Conservation (phyloP, 2,113 vertebrate genomes). For the Hemiprocne comata region DNA sequence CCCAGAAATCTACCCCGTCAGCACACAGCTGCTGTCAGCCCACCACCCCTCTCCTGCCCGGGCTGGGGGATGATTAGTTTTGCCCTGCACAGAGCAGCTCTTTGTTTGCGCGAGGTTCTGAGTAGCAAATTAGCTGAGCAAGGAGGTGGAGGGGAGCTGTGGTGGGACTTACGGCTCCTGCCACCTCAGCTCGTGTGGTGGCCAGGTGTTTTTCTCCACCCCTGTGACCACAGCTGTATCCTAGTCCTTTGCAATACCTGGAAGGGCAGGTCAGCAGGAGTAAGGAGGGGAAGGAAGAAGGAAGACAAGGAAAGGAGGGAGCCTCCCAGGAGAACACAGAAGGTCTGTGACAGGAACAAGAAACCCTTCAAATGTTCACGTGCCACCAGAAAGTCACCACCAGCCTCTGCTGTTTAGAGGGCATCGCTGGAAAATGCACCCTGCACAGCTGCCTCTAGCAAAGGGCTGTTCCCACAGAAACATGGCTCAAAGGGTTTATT, state of each 20-base stretch:
- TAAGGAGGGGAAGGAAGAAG: background rate
- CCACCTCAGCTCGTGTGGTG: background rate
- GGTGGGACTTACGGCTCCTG: background rate
- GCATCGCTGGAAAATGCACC: background rate
- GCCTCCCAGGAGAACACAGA: background rate
- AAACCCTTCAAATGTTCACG: rapidly evolving
- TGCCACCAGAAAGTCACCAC: background rate
- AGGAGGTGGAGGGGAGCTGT: background rate
- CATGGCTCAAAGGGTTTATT: rapidly evolving
- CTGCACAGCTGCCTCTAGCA: rapidly evolving
- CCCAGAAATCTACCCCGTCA: background rate
- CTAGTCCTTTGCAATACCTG: background rate
- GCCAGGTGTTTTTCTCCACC: background rate
- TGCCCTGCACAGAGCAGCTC: background rate
- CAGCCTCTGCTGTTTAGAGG: background rate
- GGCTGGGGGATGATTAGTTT: background rate
- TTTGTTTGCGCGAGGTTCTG: background rate
- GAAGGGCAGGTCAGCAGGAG: background rate
- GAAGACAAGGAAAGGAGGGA: background rate
- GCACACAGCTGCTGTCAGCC: background rate
- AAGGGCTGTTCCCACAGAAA: background rate
- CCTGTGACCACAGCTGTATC: background rate
- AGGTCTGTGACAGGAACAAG: background rate
- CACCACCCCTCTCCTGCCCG: background rate
- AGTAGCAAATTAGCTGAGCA: background rate